Evolutionary conservation across 1,140 invertebrate species (phyloP), one percentile per base, ranked within the genome.

Genomic region (Telenomus remus): DNA sequence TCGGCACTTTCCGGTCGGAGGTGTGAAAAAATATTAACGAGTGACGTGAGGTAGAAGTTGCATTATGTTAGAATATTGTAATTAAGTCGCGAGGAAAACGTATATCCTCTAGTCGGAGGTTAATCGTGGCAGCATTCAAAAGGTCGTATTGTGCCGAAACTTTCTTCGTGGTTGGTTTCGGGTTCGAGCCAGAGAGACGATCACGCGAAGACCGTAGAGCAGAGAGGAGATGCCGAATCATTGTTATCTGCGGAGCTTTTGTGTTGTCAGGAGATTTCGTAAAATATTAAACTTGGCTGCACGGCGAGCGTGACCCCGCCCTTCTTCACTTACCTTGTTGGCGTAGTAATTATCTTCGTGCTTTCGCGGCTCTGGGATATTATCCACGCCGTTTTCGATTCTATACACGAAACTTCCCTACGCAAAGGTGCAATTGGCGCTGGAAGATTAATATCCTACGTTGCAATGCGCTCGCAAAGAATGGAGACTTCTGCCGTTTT

Each of bases 241-340:
- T 78, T 78, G 75, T 78, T 78, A 78, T 78, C 75, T 72, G 68
- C 68, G 27, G 63, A 64, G 69, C 75, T 68, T 78, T 78, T 78
- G 75, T 77, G 75, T 73, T 48, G 69, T 51, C 64, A 69, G 65
- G 68, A 77, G 75, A 49, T 78, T 78, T 72, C 54, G 69, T 73
- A 78, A 78, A 78, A 78, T 78, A 78, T 72, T 78, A 73, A 78
- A 78, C 69, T 73, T 64, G 51, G 39, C 64, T 72, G 68, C 57
- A 70, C 59, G 55, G 61, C 64, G 50, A 73, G 75, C 75, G 69
- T 78, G 75, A 69, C 75, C 69, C 68, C 75, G 69, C 68, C 68
- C 64, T 72, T 69, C 64, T 71, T 72, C 68, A 59, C 63, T 76
- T 63, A 76, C 64, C 75, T 77, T 77, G 75, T 77, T 77, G 75